Conservation (phyloP, 2,888 invertebrate species). For the Nipponacmea schrenckii region DNA sequence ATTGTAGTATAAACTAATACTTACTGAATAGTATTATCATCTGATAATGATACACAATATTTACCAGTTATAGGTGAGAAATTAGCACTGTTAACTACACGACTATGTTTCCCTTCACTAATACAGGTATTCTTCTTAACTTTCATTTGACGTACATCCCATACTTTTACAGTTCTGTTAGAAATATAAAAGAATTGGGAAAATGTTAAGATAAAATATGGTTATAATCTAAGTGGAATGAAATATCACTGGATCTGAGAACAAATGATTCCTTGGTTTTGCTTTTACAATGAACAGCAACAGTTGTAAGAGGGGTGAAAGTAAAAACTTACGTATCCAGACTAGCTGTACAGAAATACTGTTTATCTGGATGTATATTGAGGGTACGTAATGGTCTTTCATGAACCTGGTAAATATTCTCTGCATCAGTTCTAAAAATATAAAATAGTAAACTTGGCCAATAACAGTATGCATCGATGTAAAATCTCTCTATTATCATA, state of each 20-base stretch:
- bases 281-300: background rate
- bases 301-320: background rate
- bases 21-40: constrained; percentile 65
- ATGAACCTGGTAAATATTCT: constrained; percentile 41
- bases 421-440: constrained; percentile 36
- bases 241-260: background rate
- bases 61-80: constrained; percentile 69
- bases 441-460: background rate
- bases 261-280: background rate
- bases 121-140: constrained; percentile 44
- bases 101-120: constrained; percentile 40
- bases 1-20: constrained; percentile 7
- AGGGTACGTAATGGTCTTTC: constrained; percentile 59
- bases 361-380: constrained; percentile 64
- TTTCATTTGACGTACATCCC: constrained; percentile 64
- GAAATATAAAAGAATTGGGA: constrained; percentile 15
- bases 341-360: constrained; percentile 66
- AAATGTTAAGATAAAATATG: too few species aligned
- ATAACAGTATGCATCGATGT: too few species aligned
- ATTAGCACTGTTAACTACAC: constrained; percentile 64
- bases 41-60: constrained; percentile 65
- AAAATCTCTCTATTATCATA: too few species aligned
- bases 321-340: constrained; percentile 57
- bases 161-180: constrained; percentile 58
- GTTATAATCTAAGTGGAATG: background rate